Conservation (phyloP, 2,888 invertebrate species). For the Galeopsomyia nigrocyanea region DNA sequence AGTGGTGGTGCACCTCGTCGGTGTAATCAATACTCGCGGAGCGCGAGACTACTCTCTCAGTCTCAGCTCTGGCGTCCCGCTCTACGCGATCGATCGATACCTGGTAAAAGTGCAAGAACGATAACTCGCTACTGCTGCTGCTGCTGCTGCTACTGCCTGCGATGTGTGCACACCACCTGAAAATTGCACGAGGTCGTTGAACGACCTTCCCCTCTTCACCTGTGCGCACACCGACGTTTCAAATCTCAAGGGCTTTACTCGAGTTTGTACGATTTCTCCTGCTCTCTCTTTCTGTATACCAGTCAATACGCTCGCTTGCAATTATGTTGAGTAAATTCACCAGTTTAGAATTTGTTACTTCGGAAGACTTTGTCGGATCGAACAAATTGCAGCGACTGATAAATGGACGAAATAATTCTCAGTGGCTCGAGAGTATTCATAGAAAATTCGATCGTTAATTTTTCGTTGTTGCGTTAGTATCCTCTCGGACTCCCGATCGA, state of each 20-base stretch:
- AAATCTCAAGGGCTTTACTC: background rate
- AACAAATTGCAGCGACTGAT: no score
- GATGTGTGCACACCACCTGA: background rate
- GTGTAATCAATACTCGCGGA: conserved; percentile 31
- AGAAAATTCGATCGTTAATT: no score
- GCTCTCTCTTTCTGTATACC: no score
- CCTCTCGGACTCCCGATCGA: no score
- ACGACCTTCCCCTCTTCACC: background rate
- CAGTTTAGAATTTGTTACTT: no score
- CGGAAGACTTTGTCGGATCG: no score
- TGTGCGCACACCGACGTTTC: background rate
- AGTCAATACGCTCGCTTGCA: no score
- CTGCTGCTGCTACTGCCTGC: background rate
- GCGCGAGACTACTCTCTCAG: background rate
- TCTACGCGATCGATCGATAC: conserved; percentile 4
- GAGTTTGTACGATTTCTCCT: background rate
- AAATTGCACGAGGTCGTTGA: background rate
- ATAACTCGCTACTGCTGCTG: background rate
- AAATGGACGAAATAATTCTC: no score
- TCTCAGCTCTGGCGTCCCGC: background rate
- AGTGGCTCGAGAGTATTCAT: no score
- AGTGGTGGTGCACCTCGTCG: conserved; percentile 7
- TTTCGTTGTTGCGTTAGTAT: no score
- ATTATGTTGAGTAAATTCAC: no score
- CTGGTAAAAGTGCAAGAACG: conserved; percentile 19